A percentile compares a stretch with the other conserved stretches of the same genome.
phyloP scores from a whole-genome alignment of 1,140 invertebrate species.

The Drosophila melanica region DNA sequence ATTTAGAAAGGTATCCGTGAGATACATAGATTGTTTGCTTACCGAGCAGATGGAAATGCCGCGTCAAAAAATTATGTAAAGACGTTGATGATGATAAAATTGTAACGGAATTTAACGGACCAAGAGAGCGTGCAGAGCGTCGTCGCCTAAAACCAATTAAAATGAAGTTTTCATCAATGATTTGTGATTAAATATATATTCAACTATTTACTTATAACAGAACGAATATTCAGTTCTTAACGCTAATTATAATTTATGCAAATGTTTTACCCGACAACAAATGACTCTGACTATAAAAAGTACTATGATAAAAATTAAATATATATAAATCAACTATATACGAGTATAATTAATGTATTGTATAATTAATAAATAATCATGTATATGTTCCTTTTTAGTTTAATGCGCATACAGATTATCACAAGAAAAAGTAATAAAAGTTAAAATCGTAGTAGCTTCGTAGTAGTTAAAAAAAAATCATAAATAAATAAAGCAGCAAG shows the following conservation, averaged over 20 bases:
- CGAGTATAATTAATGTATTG: constrained; percentile 39
- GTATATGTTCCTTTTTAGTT: constrained; percentile 84
- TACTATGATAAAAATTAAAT: constrained; percentile 70
- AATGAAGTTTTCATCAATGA: constrained; percentile 83
- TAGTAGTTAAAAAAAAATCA: constrained; percentile 60
- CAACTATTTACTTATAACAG: constrained; percentile 63
- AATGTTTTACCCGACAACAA: constrained; percentile 67
- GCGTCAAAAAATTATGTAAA: constrained; percentile 54
- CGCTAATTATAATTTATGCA: constrained; percentile 69
- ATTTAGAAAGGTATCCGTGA: constrained; percentile 53
- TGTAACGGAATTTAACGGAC: constrained; percentile 80
- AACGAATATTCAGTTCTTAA: constrained; percentile 68
- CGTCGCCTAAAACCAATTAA: constrained; percentile 78
- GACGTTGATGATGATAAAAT: constrained; percentile 64
- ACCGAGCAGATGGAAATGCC: constrained; percentile 59
- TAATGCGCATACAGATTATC: constrained; percentile 73
- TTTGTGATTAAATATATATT: constrained; percentile 80
- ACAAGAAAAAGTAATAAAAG: constrained; percentile 56
- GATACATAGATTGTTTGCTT: constrained; percentile 64
- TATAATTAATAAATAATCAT: constrained; percentile 73
- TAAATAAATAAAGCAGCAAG: constrained; percentile 36
- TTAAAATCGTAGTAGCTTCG: constrained; percentile 72
- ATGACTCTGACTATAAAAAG: constrained; percentile 80
- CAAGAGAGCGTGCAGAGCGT: constrained; percentile 80
- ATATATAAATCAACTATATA: constrained; percentile 59